These are phyloP conservation scores for Brienomyrus longianalis DNA, from an alignment of 2,113 vertebrate species.

Conservation along the genomic window DNA sequence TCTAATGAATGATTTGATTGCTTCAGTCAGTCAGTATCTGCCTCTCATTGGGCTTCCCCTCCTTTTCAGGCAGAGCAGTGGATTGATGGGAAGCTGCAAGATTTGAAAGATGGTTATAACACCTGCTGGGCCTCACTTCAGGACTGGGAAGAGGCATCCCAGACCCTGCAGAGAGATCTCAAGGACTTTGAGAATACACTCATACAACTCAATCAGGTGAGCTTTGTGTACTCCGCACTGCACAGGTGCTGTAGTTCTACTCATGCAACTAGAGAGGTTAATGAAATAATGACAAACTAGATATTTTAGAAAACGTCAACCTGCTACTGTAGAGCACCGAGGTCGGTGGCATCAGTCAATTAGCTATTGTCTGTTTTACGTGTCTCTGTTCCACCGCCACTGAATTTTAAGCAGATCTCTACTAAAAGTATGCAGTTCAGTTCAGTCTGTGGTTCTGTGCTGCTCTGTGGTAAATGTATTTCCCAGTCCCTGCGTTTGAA, in stretches of 20 bases:
- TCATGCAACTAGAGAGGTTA: neutral
- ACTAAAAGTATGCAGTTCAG: neutral
- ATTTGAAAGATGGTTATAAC: constrained; percentile 46
- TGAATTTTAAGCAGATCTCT: neutral
- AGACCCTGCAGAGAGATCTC: constrained; percentile 55
- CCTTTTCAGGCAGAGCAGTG: constrained; percentile 50
- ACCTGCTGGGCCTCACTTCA: constrained; percentile 30
- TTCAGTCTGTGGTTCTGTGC: neutral
- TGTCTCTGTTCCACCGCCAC: neutral
- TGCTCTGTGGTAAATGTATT: neutral
- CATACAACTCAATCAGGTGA: constrained; percentile 71
- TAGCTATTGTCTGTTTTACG: neutral
- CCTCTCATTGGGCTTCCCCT: neutral
- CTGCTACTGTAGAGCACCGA: neutral
- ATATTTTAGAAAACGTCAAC: neutral
- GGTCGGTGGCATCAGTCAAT: neutral
- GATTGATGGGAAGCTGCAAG: constrained; percentile 51
- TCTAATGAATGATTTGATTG: neutral
- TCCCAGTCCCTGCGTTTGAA: neutral
- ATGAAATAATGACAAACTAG: neutral
- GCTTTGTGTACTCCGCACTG: neutral
- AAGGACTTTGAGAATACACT: constrained; percentile 58
- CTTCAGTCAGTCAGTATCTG: neutral
- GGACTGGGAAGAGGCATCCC: constrained; percentile 45
- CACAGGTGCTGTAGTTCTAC: neutral